These are phyloP conservation scores for Mus musculus DNA, from an alignment of 2,113 vertebrate species.

Conservation along the genomic window DNA sequence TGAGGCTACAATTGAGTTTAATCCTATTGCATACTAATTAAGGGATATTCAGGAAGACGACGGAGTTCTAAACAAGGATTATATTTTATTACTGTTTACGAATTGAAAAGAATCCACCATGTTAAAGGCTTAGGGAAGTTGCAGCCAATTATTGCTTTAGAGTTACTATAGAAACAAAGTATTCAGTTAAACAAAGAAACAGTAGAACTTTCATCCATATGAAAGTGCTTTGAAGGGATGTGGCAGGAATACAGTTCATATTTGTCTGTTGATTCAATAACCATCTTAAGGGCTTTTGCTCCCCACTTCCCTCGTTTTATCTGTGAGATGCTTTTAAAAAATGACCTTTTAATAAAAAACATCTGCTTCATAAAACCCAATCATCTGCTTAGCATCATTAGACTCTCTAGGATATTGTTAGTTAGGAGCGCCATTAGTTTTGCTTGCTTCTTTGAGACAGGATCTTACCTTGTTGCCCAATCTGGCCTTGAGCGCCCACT, in stretches of 20 bases:
- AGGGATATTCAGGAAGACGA: conserved; percentile 81
- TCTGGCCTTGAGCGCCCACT: no score
- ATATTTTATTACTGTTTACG: conserved; percentile 81
- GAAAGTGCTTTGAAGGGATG: conserved; percentile 69
- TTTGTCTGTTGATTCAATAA: conserved; percentile 65
- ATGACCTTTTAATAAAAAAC: background rate
- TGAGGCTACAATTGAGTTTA: conserved; percentile 80
- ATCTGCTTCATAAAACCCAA: background rate
- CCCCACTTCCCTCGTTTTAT: conserved; percentile 16
- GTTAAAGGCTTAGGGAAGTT: conserved; percentile 82
- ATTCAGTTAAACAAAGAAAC: conserved; percentile 85
- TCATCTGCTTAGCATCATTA: conserved; percentile 56
- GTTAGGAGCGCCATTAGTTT: background rate
- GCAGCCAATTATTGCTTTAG: conserved; percentile 78
- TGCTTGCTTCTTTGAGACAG: background rate
- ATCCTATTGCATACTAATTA: conserved; percentile 86
- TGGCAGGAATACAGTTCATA: conserved; percentile 62
- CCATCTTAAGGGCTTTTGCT: conserved; percentile 60
- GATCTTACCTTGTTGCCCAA: background rate
- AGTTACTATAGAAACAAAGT: conserved; percentile 86
- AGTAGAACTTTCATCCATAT: conserved; percentile 69
- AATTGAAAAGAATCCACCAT: conserved; percentile 81
- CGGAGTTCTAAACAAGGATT: conserved; percentile 85
- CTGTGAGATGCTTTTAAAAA: background rate
- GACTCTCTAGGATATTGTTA: conserved; percentile 39